Evolutionary conservation across 2,113 vertebrate genomes (phyloP).

Genomic region (Corythaixoides concolor): DNA sequence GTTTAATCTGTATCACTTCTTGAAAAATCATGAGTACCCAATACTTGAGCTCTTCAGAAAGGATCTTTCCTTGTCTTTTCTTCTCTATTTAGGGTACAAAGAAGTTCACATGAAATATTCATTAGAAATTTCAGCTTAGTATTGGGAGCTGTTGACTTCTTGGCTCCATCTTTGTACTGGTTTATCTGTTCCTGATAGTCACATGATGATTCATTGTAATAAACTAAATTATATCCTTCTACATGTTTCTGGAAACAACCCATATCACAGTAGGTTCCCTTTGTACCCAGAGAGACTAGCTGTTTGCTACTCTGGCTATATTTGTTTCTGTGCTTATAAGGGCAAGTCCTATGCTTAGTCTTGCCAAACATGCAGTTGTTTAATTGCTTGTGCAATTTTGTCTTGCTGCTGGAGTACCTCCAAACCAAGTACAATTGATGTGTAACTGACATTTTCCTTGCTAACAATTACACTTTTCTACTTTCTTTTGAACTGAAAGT

Average conservation of each 20-base stretch:
- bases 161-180: not conserved
- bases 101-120: not conserved
- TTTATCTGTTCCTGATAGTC: not conserved
- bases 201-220: not conserved
- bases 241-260: not conserved
- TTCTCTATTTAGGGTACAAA: not conserved
- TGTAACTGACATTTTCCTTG: not conserved
- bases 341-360: not conserved
- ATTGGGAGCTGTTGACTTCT: not conserved
- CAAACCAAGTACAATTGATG: not conserved
- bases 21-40: not conserved
- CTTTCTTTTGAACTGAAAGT: not conserved
- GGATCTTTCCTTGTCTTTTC: not conserved
- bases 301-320: not conserved
- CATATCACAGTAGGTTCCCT: not conserved
- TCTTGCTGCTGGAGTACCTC: not conserved
- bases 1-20: not conserved
- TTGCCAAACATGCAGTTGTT: not conserved
- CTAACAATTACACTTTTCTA: not conserved
- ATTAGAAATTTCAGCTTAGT: not conserved
- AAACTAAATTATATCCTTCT: not conserved
- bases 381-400: not conserved
- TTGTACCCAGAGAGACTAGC: not conserved
- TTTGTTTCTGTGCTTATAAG: not conserved
- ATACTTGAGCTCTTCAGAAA: not conserved